These are phyloP conservation scores for Oncorhynchus keta DNA, from an alignment of 2,113 vertebrate genomes.

Conservation along the genomic window DNA sequence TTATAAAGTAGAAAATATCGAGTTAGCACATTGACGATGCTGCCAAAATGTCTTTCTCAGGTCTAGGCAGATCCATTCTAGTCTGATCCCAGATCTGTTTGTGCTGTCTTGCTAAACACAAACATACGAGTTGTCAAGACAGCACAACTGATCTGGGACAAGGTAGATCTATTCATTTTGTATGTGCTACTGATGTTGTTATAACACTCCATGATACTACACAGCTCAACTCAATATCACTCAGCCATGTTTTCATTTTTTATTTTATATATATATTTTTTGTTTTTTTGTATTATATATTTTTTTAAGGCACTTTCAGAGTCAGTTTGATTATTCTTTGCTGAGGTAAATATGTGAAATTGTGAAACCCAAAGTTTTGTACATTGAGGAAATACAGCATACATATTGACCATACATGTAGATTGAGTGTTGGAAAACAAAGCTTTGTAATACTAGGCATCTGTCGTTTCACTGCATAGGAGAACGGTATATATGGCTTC, in stretches of 20 bases:
- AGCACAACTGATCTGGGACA: constrained; percentile 12
- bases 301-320: constrained; percentile 40
- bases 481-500: too few relatives aligned
- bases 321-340: constrained; percentile 39
- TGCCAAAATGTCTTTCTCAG: background rate
- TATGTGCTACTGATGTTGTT: constrained; percentile 43
- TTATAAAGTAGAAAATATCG: background rate
- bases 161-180: constrained; percentile 22
- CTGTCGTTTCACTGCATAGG: too few relatives aligned
- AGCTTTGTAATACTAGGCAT: background rate
- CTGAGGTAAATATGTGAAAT: constrained; percentile 14
- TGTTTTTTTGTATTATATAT: too few relatives aligned
- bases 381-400: constrained; percentile 23
- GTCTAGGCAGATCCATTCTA: too few relatives aligned
- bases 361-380: constrained; percentile 33
- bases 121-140: background rate
- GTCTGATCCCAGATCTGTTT: too few relatives aligned
- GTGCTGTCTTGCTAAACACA: too few relatives aligned
- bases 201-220: background rate
- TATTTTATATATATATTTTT: constrained; percentile 12
- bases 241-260: background rate
- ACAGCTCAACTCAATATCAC: background rate
- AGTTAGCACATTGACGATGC: background rate
- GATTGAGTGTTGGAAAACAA: background rate
- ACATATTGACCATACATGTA: background rate